Base-by-base conservation (phyloP, 2,113 vertebrate species). In the Serinus canaria region DNA sequence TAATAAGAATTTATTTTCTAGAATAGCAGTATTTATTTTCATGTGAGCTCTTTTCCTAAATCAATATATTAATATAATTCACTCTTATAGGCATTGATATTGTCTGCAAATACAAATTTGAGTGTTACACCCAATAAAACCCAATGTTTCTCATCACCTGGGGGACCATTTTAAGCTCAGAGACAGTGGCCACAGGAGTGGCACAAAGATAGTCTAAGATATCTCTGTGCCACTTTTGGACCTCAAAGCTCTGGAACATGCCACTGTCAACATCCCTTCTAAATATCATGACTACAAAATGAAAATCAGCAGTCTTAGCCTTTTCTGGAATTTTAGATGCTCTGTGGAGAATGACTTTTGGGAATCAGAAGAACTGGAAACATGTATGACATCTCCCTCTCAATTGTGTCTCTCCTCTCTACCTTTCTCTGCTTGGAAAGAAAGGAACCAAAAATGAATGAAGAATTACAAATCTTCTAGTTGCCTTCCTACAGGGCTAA, bases 331-430 rank as follows among this genome's bases (percentile, higher is more conserved):
- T 53, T 88, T 67, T 72, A 28, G 55, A 46, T 44, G 5, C 6
- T 35, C 15, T 53, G 18, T 44, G 43, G 22, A 88, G 13, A 66
- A 73, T 31, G 16, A 24, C 37, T 56, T 41, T 4, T 46, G 23
- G 46, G 44, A 60, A 22, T 16, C 50, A 73, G 30, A 56, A 81
- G 7, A 20, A 7, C 21, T 66, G 30, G 17, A 35, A 83, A 31
- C 9, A 46, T 0, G 0, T 6, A 41, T 1, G 2, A 4, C 13
- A 37, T 30, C 25, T 49, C 10, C 35, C 10, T 59, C 2, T 1
- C 58, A 55, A 18, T 9, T 58, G 21, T 2, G 4, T 4, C 3
- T 16, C 59, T 85, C 58, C 37, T 75, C 6, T 46, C 44, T 80
- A 52, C 1, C 15, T 21, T 68, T 21, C 11, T 52, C 44, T 43